Percentiles rank a stretch among this genome's conserved stretches.
Evolutionary conservation across 2,797 vertebrate genomes (phyloP).

Genomic region (Gadopsis bispinosus): DNA sequence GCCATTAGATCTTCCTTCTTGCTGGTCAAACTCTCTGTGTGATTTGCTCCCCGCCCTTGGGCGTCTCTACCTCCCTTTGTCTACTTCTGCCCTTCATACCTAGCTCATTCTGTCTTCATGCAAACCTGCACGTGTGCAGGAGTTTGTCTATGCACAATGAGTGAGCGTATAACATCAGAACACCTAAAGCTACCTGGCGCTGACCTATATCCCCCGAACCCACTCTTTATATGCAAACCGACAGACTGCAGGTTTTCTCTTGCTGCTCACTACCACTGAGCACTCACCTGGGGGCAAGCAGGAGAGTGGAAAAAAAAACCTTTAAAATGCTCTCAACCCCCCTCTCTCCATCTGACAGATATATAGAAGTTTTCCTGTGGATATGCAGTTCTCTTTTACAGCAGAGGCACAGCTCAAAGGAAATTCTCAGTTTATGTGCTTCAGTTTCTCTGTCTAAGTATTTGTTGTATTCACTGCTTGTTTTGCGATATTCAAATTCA

Average conservation of each 20-base stretch:
- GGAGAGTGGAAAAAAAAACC: constrained; percentile 8
- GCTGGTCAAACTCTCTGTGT: not conserved
- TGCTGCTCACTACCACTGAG: constrained; percentile 48
- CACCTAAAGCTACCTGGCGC: constrained; percentile 9
- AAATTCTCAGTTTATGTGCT: constrained; percentile 17
- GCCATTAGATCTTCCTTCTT: not conserved
- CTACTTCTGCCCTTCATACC: not conserved
- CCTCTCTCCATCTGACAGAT: constrained; percentile 30
- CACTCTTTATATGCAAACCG: constrained; percentile 60
- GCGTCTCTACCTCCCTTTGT: constrained; percentile 18
- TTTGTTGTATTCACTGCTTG: constrained; percentile 4
- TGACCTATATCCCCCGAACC: constrained; percentile 36
- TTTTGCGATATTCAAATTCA: constrained; percentile 19
- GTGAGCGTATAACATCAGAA: not conserved
- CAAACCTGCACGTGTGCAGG: constrained; percentile 2
- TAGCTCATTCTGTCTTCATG: not conserved
- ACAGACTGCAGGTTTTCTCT: constrained; percentile 69
- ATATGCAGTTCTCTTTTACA: constrained; percentile 15
- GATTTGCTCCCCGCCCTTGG: constrained; percentile 4
- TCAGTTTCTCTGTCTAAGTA: not conserved
- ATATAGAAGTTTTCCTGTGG: constrained; percentile 49
- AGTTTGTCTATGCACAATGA: not conserved
- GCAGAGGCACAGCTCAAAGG: constrained; percentile 28
- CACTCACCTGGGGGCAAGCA: constrained; percentile 62
- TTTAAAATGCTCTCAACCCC: constrained; percentile 45